Conservation (phyloP, 2,888 invertebrate genomes). For the Erebia ligea region DNA sequence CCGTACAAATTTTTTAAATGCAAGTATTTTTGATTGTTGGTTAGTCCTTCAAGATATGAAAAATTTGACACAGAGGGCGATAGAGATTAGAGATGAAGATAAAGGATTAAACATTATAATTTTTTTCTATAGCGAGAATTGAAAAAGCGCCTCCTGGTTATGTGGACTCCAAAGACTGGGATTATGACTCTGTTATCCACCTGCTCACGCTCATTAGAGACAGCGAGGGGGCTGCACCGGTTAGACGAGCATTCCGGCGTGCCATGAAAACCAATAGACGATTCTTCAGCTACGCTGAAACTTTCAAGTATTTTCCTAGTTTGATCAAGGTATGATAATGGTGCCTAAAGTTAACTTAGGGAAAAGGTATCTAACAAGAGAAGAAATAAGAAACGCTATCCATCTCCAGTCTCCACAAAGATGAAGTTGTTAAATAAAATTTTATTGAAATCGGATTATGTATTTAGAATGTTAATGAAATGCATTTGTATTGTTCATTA, state of each 20-base stretch:
- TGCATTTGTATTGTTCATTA: too few species aligned
- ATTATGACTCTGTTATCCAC: constrained; percentile 53
- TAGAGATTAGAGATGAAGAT: not conserved
- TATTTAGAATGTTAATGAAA: too few species aligned
- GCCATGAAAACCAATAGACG: constrained; percentile 46
- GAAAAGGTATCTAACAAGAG: not conserved
- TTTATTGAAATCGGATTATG: too few species aligned
- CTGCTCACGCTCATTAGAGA: constrained; percentile 53
- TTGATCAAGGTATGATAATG: constrained; percentile 45
- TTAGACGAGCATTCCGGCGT: constrained; percentile 48
- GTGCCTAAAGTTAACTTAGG: not conserved
- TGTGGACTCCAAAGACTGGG: constrained; percentile 56
- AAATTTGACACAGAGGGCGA: not conserved
- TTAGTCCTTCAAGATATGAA: not conserved
- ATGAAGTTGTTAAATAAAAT: too few species aligned
- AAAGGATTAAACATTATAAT: not conserved
- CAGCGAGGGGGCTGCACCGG: constrained; percentile 47
- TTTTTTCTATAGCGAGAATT: constrained; percentile 48
- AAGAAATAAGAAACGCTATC: too few species aligned
- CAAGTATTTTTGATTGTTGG: too few species aligned
- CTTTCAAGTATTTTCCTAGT: constrained; percentile 56
- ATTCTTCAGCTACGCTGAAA: constrained; percentile 43
- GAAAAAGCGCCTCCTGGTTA: constrained; percentile 51
- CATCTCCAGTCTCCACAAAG: too few species aligned
- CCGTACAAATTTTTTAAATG: too few species aligned